A percentile compares a stretch with the other conserved stretches of the same genome.
These are phyloP conservation scores for Psilopogon haemacephalus DNA, from an alignment of 2,113 vertebrate species.

Conservation along the genomic window DNA sequence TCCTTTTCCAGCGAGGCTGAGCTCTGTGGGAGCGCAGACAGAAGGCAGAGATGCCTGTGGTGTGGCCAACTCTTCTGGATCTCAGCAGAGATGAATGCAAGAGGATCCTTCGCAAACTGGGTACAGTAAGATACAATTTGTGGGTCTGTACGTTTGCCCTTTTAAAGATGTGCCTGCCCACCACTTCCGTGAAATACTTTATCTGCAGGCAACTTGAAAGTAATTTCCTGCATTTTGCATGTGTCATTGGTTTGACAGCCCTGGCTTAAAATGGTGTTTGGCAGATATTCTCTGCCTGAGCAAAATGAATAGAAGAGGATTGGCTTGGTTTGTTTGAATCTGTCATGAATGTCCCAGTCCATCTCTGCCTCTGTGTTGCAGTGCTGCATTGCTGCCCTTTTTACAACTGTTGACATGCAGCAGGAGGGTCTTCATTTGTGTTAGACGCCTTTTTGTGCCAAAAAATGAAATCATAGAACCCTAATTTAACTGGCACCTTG, in stretches of 20 bases:
- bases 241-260: constrained; percentile 18
- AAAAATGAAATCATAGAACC: not conserved
- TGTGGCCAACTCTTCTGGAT: constrained; percentile 98
- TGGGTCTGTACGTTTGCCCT: constrained; percentile 22
- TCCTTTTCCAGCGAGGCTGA: constrained; percentile 61
- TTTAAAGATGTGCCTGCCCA: not conserved
- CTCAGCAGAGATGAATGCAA: constrained; percentile 98
- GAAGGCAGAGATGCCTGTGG: constrained; percentile 91
- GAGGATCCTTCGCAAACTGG: constrained; percentile 96
- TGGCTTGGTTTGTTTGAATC: not conserved
- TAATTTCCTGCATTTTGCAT: constrained; percentile 2
- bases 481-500: not conserved
- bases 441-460: not conserved
- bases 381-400: not conserved
- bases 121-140: constrained; percentile 73
- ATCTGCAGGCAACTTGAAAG: not conserved
- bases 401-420: fast-evolving
- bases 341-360: not conserved
- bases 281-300: not conserved
- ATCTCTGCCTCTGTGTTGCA: not conserved
- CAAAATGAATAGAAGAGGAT: not conserved
- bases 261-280: constrained; percentile 1
- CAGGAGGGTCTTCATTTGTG: fast-evolving
- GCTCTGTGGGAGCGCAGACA: constrained; percentile 66
- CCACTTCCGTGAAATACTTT: not conserved